These are phyloP conservation scores for Teleogryllus occipitalis DNA, from an alignment of 1,140 invertebrate genomes.

Conservation along the genomic window DNA sequence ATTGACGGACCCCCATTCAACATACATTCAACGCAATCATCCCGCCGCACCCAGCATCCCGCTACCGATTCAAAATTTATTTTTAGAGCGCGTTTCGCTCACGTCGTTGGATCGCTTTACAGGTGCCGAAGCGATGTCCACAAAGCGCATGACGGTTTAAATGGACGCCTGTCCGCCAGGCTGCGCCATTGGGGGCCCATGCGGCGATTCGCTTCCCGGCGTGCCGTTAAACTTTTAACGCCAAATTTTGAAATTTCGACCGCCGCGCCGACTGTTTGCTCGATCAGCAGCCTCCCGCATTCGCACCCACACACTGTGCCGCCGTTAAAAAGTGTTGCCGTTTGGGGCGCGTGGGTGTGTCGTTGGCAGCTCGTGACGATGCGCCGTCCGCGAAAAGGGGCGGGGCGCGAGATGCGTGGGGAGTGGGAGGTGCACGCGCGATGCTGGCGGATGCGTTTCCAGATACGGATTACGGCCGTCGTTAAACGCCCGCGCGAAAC, in stretches of 20 bases:
- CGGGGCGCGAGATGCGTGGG: neutral
- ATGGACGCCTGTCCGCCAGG: neutral
- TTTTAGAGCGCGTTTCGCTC: neutral
- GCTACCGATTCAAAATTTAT: neutral
- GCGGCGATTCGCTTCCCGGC: neutral
- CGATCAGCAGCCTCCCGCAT: neutral
- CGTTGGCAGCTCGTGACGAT: neutral
- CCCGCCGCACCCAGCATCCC: neutral
- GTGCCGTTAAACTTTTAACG: neutral
- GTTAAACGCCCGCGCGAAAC: neutral
- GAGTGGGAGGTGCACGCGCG: too few species aligned
- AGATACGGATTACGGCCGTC: neutral
- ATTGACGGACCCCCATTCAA: neutral
- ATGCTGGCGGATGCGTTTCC: neutral
- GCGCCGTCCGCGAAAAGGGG: neutral
- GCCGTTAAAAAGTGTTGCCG: neutral
- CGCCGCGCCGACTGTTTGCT: neutral
- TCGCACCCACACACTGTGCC: neutral
- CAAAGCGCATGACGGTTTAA: neutral
- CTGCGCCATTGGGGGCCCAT: neutral
- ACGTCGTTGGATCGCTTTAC: neutral
- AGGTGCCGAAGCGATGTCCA: neutral
- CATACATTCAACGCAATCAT: neutral
- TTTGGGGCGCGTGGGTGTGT: neutral
- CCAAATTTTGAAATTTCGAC: conserved; percentile 5